These are phyloP conservation scores for Pharmacophagus antenor DNA, from an alignment of 2,888 invertebrate species.

Conservation along the genomic window DNA sequence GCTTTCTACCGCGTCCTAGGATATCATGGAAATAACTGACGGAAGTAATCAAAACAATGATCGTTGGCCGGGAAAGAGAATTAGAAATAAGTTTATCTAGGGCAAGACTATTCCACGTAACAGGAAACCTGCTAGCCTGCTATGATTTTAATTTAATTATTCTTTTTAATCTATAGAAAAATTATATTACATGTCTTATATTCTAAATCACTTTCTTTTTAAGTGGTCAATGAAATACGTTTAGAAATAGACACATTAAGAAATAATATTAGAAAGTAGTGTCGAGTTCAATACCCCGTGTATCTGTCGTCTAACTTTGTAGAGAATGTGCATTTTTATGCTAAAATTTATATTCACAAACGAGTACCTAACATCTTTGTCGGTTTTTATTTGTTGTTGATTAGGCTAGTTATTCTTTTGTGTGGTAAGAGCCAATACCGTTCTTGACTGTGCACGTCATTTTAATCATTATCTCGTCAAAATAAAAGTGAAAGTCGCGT, in stretches of 20 bases:
- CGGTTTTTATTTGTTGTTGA: background rate
- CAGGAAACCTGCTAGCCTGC: too few species aligned
- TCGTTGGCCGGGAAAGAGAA: too few species aligned
- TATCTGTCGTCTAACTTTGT: background rate
- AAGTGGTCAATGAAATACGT: background rate
- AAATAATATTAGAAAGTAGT: background rate
- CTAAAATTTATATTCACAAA: background rate
- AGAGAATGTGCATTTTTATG: background rate
- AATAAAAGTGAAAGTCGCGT: conserved; percentile 29
- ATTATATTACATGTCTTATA: too few species aligned
- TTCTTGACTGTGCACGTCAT: conserved; percentile 14
- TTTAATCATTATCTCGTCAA: conserved; percentile 27
- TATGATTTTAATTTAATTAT: too few species aligned
- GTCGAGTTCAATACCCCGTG: background rate
- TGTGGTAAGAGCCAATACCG: conserved; percentile 10
- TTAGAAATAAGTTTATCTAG: too few species aligned
- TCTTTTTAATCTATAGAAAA: too few species aligned
- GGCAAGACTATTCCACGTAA: too few species aligned
- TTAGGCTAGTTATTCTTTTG: background rate
- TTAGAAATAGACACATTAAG: background rate
- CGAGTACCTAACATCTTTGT: background rate
- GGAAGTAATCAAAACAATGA: too few species aligned
- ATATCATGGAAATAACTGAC: too few species aligned
- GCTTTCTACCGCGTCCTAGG: too few species aligned
- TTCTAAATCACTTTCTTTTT: too few species aligned